Conservation (phyloP, 2,113 vertebrate genomes). For the Bos indicus region DNA sequence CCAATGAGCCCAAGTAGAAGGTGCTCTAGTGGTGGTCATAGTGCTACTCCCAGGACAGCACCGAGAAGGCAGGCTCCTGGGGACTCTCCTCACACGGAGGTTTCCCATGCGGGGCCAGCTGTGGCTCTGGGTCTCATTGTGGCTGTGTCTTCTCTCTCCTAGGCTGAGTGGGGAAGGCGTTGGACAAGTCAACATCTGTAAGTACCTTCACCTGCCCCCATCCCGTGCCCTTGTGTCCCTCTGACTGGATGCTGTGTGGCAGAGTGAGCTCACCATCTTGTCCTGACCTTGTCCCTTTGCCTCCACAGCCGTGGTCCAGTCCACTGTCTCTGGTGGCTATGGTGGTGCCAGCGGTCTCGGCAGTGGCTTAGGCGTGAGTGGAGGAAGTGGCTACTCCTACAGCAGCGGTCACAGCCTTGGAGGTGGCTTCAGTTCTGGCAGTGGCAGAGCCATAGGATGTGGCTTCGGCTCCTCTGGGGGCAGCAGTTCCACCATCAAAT, state of each 20-base stretch:
- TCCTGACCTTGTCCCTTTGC: neutral
- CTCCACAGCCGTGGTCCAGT: constrained; percentile 45
- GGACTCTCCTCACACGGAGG: rapidly evolving
- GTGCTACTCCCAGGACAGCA: neutral
- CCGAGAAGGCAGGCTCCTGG: neutral
- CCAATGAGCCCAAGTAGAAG: neutral
- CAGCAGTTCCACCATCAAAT: constrained; percentile 63
- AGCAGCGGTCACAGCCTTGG: neutral
- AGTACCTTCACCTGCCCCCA: constrained; percentile 55
- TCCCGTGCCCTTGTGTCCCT: neutral
- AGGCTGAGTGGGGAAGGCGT: constrained; percentile 74
- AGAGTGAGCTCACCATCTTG: rapidly evolving
- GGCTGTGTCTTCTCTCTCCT: neutral
- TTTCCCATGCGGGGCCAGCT: rapidly evolving
- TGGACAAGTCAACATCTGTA: constrained; percentile 77
- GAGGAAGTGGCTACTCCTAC: constrained; percentile 29
- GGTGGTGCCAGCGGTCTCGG: neutral
- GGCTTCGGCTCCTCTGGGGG: neutral
- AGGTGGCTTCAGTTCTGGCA: constrained; percentile 48
- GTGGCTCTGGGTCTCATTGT: neutral
- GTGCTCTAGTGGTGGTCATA: rapidly evolving
- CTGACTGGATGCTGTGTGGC: neutral
- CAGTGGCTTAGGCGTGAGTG: neutral
- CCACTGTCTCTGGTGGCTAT: neutral
- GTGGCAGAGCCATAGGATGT: constrained; percentile 20